phyloP scores from a whole-genome alignment of 2,888 invertebrate genomes.

The Capitulum mitella region DNA sequence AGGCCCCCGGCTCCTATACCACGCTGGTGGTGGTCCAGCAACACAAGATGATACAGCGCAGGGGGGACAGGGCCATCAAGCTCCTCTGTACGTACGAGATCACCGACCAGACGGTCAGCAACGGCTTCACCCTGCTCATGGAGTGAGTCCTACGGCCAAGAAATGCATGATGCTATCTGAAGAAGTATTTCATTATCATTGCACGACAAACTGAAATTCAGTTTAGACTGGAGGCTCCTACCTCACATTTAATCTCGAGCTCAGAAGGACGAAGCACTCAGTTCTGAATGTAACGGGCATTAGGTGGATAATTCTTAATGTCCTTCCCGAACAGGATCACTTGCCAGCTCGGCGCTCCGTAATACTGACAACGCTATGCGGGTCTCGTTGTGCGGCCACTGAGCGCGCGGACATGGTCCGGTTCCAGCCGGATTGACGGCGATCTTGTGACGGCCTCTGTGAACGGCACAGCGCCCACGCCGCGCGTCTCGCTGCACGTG shows the following conservation, averaged over 20 bases:
- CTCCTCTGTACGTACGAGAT: slow-evolving; percentile 46
- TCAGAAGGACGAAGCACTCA: not conserved
- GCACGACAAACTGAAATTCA: not conserved
- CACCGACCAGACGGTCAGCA: slow-evolving; percentile 32
- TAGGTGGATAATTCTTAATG: not conserved
- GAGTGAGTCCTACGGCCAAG: slow-evolving; percentile 17
- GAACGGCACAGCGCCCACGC: slow-evolving; percentile 48
- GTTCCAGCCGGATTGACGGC: slow-evolving; percentile 27
- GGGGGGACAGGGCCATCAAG: slow-evolving; percentile 71
- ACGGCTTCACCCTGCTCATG: slow-evolving; percentile 32
- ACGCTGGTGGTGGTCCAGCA: slow-evolving; percentile 68
- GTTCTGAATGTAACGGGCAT: not conserved
- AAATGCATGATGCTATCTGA: not conserved
- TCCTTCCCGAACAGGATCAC: not conserved
- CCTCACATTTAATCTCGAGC: not conserved
- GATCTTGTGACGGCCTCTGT: slow-evolving; percentile 42
- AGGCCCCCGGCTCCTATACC: slow-evolving; percentile 37
- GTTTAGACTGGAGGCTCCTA: not conserved
- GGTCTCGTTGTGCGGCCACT: not conserved
- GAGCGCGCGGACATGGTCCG: not conserved
- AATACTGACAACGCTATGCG: too few relatives aligned
- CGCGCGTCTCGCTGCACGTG: slow-evolving; percentile 53
- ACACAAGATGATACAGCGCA: slow-evolving; percentile 74
- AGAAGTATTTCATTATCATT: not conserved
- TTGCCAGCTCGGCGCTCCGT: not conserved